A percentile compares a stretch with the other conserved stretches of the same genome.
Evolutionary conservation across 2,888 invertebrate species (phyloP).

Genomic region (Lasius fuliginosus): DNA sequence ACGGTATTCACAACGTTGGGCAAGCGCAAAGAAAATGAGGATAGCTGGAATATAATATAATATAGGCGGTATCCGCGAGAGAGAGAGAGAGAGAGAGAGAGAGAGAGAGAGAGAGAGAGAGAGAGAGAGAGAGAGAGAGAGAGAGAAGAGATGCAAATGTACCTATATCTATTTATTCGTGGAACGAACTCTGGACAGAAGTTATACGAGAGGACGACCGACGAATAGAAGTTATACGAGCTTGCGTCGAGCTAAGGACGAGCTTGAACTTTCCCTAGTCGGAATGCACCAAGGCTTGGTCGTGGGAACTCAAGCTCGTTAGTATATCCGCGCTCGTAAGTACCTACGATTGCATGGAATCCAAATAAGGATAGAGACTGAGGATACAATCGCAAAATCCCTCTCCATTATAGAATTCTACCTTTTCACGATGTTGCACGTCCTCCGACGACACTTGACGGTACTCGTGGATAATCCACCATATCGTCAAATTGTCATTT

Average conservation of each 20-base stretch:
- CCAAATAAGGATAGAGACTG: slow-evolving; percentile 55
- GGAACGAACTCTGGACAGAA: slow-evolving; percentile 60
- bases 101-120: not conserved
- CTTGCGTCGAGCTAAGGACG: slow-evolving; percentile 65
- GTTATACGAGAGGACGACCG: slow-evolving; percentile 58
- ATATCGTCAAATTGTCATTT: slow-evolving; percentile 17
- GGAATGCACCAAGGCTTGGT: slow-evolving; percentile 49
- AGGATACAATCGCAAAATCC: slow-evolving; percentile 49
- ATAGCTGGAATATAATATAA: slow-evolving; percentile 36
- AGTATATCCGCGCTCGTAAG: slow-evolving; percentile 57
- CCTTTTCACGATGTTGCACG: slow-evolving; percentile 31
- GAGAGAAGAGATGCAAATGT: slow-evolving; percentile 48
- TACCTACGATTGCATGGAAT: slow-evolving; percentile 57
- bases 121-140: not conserved
- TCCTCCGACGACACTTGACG: slow-evolving; percentile 32
- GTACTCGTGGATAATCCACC: slow-evolving; percentile 17
- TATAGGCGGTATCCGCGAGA: slow-evolving; percentile 24
- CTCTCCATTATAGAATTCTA: slow-evolving; percentile 36
- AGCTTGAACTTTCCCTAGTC: slow-evolving; percentile 59
- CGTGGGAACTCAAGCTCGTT: slow-evolving; percentile 47
- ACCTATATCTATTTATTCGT: slow-evolving; percentile 54
- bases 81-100: slow-evolving; percentile 36
- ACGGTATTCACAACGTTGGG: not conserved
- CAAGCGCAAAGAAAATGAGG: slow-evolving; percentile 19
- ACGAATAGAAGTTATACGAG: slow-evolving; percentile 58